Conservation (phyloP, 2,797 vertebrate species). For the Sebastes wilsoni region DNA sequence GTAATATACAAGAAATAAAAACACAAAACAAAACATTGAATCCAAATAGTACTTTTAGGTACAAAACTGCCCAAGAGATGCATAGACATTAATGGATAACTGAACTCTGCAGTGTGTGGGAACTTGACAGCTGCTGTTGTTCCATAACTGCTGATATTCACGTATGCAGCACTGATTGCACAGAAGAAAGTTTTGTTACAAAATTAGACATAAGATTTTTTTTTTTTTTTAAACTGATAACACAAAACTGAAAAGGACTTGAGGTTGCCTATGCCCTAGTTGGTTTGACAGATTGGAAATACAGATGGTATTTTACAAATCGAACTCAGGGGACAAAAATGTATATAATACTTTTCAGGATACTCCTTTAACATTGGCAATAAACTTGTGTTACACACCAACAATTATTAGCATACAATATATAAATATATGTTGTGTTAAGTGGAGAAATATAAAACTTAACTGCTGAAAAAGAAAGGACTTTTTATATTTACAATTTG, state of each 20-base stretch:
- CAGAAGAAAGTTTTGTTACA: background rate
- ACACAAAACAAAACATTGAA: background rate
- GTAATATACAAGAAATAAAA: background rate
- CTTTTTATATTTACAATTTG: background rate
- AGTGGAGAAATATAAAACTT: background rate
- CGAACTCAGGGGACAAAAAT: background rate
- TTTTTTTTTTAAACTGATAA: background rate
- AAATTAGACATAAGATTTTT: background rate
- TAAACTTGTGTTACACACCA: background rate
- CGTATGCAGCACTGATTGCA: background rate
- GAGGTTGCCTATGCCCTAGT: background rate
- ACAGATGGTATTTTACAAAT: background rate
- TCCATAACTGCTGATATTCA: background rate
- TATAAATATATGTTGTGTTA: background rate
- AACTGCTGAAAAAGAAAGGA: background rate
- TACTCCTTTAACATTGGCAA: background rate
- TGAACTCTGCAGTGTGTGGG: conserved; percentile 9
- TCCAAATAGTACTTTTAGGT: background rate
- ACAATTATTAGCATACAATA: background rate
- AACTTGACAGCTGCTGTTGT: conserved; percentile 25
- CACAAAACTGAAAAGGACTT: background rate
- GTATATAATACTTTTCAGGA: background rate
- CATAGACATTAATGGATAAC: conserved; percentile 22
- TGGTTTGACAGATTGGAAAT: background rate
- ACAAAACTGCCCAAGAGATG: background rate